Evolutionary conservation across 2,797 vertebrate genomes (phyloP), one percentile per base, ranked within the genome.

Genomic region (Eulemur albifrons): DNA sequence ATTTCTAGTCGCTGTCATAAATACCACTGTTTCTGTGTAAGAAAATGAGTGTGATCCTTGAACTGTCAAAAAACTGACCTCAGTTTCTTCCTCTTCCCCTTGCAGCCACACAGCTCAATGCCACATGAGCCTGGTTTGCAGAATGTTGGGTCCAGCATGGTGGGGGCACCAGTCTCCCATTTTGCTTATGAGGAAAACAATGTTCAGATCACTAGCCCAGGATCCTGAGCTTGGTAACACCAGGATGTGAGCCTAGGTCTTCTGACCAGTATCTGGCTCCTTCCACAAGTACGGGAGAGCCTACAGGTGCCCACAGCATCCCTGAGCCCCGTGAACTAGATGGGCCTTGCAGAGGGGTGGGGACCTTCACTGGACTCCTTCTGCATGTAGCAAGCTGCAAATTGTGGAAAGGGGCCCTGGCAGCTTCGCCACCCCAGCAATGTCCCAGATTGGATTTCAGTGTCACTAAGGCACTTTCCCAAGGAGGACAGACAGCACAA

Each of bases 291-390:
- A 18, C 1, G 2, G 32, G 8, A 35, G 30, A 14, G 5, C 61
- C 11, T 0, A 0, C 10, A 76, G 43, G 18, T 9, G 2, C n/a
- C 25, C n/a, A 3, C 0, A 0, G 25, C n/a, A 11, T 45, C 65
- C 57, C 48, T 21, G 43, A 72, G 77, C 38, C 38, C 20, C 2
- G 4, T 6, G 48, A 93, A 25, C 38, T 48, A n/a, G 5, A 17
- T 35, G 3, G 45, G 17, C 65, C 43, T 88, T 25, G 0, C 4
- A 52, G 50, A 11, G 25, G 57, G 11, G 0, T n/a, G 7, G 14
- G 48, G 10, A n/a, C 75, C 23, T 3, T 65, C 6, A 0, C 27
- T 30, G 20, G 61, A 45, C 81, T n/a, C 13, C 81, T 73, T 80
- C 45, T 57, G 61, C 35, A 2, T 0, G 23, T 10, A 79, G 27